Evolutionary conservation across 2,797 vertebrate species (phyloP).

Genomic region (Yasuhikotakia modesta): DNA sequence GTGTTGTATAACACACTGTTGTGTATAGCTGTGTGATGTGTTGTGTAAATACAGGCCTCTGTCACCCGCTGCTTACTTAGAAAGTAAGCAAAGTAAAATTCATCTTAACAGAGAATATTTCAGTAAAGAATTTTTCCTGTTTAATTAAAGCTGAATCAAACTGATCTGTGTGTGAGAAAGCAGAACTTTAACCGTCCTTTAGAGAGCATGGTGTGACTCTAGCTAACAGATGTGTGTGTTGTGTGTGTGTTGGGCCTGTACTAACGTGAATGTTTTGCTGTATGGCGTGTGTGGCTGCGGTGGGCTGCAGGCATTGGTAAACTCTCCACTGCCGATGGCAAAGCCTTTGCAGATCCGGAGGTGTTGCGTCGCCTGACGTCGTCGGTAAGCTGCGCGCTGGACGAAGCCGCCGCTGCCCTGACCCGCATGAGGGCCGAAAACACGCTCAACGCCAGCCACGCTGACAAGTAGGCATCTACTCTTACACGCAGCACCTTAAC

Average conservation of each 20-base stretch:
- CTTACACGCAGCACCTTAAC: conserved; percentile 3
- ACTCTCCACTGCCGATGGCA: conserved; percentile 99
- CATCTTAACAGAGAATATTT: too few relatives aligned
- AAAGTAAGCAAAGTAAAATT: too few relatives aligned
- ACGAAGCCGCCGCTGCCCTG: conserved; percentile 95
- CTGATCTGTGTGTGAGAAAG: neutral
- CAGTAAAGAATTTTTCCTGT: too few relatives aligned
- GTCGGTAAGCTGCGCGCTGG: conserved; percentile 97
- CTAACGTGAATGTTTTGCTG: conserved; percentile 71
- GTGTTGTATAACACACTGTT: neutral
- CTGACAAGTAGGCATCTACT: conserved; percentile 93
- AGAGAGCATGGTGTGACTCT: too few relatives aligned
- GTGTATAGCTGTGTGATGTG: too few relatives aligned
- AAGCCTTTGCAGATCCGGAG: conserved; percentile 99
- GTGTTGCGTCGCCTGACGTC: conserved; percentile 96
- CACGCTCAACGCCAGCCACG: conserved; percentile 93
- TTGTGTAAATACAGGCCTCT: too few relatives aligned
- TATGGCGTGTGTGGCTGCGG: conserved; percentile 69
- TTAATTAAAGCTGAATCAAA: too few relatives aligned
- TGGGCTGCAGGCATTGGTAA: conserved; percentile 95
- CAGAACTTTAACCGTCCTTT: neutral
- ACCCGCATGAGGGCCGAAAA: conserved; percentile 98
- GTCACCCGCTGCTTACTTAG: too few relatives aligned
- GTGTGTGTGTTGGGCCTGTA: conserved; percentile 59
- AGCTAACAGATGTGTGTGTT: conserved; percentile 41